Evolutionary conservation across 2,888 invertebrate genomes (phyloP).

Genomic region (Eupithecia centaureata): DNA sequence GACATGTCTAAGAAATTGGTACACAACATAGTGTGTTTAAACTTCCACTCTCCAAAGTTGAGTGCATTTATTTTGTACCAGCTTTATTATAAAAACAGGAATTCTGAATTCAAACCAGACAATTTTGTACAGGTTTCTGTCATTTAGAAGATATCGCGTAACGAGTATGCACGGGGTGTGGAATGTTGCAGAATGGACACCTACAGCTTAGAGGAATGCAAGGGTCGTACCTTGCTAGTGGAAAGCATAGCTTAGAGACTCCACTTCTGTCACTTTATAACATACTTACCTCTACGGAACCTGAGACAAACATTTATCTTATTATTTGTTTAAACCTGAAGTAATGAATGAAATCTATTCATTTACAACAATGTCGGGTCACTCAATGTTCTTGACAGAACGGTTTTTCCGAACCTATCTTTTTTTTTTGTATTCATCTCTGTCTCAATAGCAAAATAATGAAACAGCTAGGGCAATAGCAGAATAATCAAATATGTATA

Average conservation of each 20-base stretch:
- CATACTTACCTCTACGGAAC: not conserved
- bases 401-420: too few species aligned
- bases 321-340: not conserved
- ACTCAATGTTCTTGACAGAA: too few species aligned
- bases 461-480: too few species aligned
- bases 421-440: too few species aligned
- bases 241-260: not conserved
- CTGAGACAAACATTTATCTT: not conserved
- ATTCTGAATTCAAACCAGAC: not conserved
- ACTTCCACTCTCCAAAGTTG: constrained; percentile 16
- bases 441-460: too few species aligned
- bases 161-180: not conserved
- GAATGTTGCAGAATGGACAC: not conserved
- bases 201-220: not conserved
- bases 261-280: not conserved
- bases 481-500: too few species aligned
- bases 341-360: too few species aligned
- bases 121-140: not conserved
- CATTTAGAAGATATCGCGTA: not conserved
- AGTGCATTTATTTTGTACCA: constrained; percentile 23
- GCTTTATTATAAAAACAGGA: constrained; percentile 10
- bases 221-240: not conserved
- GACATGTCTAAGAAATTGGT: not conserved
- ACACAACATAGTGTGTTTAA: constrained; percentile 9
- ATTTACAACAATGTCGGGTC: too few species aligned